Percentiles rank a stretch among this genome's conserved stretches.
Conservation (phyloP, 2,797 vertebrate genomes). For the Alectoris magna region DNA sequence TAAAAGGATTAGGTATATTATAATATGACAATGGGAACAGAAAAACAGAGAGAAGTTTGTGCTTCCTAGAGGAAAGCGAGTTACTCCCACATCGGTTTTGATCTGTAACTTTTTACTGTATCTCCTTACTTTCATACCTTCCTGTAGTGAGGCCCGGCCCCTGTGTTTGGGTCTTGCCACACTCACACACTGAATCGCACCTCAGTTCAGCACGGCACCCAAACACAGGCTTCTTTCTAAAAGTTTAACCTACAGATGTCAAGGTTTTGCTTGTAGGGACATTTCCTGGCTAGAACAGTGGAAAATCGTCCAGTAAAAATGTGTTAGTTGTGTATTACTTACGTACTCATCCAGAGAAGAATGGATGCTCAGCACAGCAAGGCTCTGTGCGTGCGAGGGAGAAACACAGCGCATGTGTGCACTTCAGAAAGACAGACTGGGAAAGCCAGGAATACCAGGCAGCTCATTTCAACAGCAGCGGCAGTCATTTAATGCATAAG, state of each 20-base stretch:
- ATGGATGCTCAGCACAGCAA: background rate
- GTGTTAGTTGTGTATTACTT: background rate
- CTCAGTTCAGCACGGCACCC: background rate
- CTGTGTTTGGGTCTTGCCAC: background rate
- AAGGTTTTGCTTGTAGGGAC: background rate
- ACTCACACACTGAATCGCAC: fast-evolving
- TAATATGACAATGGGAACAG: background rate
- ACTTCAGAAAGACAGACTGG: background rate
- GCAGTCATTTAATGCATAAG: background rate
- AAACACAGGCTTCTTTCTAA: background rate
- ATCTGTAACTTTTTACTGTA: background rate
- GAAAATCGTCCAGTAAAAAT: background rate
- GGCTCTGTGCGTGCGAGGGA: background rate
- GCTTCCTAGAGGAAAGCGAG: background rate
- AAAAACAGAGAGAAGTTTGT: background rate
- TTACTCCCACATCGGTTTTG: background rate
- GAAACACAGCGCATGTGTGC: background rate
- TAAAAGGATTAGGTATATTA: background rate
- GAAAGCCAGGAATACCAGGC: background rate
- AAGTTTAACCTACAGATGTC: background rate
- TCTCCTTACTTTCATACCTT: fast-evolving
- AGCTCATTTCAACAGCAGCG: background rate
- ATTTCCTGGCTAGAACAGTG: background rate
- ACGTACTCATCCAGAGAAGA: background rate
- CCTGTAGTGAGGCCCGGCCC: background rate